Evolutionary conservation across 2,797 vertebrate species (phyloP), one percentile per base, ranked within the genome.

Genomic region (Ptychobarbus kaznakovi): DNA sequence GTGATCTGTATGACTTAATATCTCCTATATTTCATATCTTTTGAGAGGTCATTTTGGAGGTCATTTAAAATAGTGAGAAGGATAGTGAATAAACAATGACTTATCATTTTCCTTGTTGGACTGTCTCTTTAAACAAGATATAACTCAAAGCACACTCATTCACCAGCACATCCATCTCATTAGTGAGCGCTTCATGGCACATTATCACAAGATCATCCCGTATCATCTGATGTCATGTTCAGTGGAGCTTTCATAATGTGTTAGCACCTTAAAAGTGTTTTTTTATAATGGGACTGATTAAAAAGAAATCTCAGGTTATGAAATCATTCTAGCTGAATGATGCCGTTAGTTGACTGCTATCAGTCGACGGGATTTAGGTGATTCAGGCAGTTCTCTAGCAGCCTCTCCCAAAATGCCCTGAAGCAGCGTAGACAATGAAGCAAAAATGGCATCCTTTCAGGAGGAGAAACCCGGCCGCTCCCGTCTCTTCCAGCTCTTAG

Each of bases 401-500:
- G 80, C 80, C 84, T 87, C 53, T 79, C 86, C 83, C 74, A 86
- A 61, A 88, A 88, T 80, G 86, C 79, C 87, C 74, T 6, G 69
- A 84, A 61, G 88, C 86, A 56, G 49, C 22, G 32, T 44, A 90
- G 88, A 90, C 89, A 89, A 87, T 89, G 82, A 74, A 46, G 66
- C 63, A 72, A 83, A 87, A 82, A 85, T 82, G 74, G 88, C 28
- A 69, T 40, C 83, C 81, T 81, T 83, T 87, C 81, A 83, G 72
- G 49, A 80, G 79, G 76, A 74, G 75, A 84, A 87, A 83, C 61
- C 80, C 65, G 56, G 86, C 84, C 56, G 77, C 88, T 88, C 87
- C 89, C 38, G 61, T 84, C 86, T 86, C 80, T 75, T 70, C 81
- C 80, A 87, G 80, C 83, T 46, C 18, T 65, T 28, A 86, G 53